Conservation (phyloP, 1,140 invertebrate genomes). For the Nixonia krombeini region DNA sequence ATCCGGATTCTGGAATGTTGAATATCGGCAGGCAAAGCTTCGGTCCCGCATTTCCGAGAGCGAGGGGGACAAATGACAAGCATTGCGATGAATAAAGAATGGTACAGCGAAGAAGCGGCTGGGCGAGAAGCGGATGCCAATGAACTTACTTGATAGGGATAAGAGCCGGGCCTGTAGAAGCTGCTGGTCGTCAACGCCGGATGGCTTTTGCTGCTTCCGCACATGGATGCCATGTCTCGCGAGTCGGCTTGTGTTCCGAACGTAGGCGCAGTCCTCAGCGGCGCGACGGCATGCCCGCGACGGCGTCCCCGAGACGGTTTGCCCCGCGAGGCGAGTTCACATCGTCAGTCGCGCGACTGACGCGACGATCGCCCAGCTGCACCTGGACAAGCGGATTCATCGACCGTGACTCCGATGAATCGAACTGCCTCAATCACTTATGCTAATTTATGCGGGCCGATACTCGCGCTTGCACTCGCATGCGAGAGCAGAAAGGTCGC, state of each 20-base stretch:
- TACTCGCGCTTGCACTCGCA: conserved; percentile 1
- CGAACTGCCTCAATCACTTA: conserved; percentile 8
- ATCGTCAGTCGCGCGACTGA: conserved; percentile 21
- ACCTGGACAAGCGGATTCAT: conserved; percentile 20
- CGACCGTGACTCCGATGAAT: conserved; percentile 4
- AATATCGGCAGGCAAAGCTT: too few relatives aligned
- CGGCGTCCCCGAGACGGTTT: not conserved
- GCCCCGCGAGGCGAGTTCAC: conserved; percentile 8
- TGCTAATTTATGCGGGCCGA: conserved; percentile 29
- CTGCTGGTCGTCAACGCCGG: conserved; percentile 61
- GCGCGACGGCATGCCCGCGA: not conserved
- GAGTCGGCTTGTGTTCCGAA: conserved; percentile 7
- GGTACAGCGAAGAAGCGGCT: not conserved
- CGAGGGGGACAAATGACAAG: not conserved
- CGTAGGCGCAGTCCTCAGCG: not conserved
- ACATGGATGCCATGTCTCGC: conserved; percentile 67
- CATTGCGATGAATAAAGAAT: not conserved
- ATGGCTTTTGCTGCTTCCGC: conserved; percentile 67
- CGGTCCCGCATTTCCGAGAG: too few relatives aligned
- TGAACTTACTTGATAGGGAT: conserved; percentile 67
- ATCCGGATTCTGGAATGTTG: too few relatives aligned
- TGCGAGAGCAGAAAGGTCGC: conserved; percentile 8
- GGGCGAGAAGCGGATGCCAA: conserved; percentile 26
- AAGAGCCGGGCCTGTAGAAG: conserved; percentile 64
- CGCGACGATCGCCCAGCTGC: conserved; percentile 9